Percentiles rank a stretch among this genome's conserved stretches.
Conservation (phyloP, 53 echinoderm and acorn worm genomes). For the Arbacia lixula region DNA sequence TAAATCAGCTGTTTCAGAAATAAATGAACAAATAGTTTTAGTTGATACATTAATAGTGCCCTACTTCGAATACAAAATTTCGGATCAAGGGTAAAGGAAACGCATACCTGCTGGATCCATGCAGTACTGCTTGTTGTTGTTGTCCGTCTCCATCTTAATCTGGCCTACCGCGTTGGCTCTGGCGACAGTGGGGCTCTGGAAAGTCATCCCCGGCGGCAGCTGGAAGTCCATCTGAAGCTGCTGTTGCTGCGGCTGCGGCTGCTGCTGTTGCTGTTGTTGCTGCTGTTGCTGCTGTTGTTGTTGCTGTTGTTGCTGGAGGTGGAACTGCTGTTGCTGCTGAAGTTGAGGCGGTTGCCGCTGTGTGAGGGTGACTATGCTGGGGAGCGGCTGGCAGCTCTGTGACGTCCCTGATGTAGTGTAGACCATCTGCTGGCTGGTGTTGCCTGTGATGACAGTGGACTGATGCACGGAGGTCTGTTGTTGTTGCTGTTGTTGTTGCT, state of each 20-base stretch:
- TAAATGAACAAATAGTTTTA: no score
- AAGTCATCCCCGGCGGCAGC: constrained; percentile 5
- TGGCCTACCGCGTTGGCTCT: not conserved
- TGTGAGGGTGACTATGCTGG: constrained; percentile 31
- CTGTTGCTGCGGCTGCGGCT: constrained; percentile 45
- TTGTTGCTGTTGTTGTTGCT: no score
- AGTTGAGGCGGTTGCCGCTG: constrained; percentile 3
- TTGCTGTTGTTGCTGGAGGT: constrained; percentile 51
- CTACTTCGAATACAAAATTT: no score
- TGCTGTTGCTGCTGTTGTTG: constrained; percentile 52
- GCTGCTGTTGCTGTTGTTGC: constrained; percentile 56
- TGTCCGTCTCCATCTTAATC: constrained; percentile 15
- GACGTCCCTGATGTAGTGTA: constrained; percentile 38
- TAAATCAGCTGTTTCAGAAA: no score
- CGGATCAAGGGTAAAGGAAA: no score
- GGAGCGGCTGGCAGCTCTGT: constrained; percentile 21
- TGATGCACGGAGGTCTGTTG: constrained; percentile 23
- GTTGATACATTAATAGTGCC: no score
- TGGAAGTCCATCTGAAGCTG: constrained; percentile 60
- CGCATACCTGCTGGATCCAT: constrained; percentile 1
- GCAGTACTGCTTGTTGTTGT: constrained; percentile 15
- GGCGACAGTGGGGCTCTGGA: not conserved
- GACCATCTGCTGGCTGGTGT: constrained; percentile 20
- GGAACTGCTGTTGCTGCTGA: constrained; percentile 39
- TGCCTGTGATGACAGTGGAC: not conserved